Evolutionary conservation across 1,140 invertebrate species (phyloP).

Genomic region (Camponotus floridanus): DNA sequence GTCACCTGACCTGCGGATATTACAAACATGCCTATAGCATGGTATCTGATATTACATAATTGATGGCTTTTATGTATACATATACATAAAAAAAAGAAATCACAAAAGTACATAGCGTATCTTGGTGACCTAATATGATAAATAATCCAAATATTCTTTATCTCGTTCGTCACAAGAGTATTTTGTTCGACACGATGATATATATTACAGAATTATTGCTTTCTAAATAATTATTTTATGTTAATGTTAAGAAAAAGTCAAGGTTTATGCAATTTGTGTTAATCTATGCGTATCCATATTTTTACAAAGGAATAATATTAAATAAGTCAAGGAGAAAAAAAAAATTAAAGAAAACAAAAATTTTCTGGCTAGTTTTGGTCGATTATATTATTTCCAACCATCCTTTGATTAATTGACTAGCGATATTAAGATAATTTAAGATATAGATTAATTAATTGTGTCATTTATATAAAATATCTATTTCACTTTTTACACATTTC

Average conservation of each 20-base stretch:
- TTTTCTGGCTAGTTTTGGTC: no score
- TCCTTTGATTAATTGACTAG: no score
- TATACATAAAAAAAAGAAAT: not conserved
- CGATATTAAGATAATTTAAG: no score
- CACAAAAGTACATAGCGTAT: not conserved
- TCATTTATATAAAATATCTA: no score
- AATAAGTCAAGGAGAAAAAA: not conserved
- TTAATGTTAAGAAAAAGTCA: conserved; percentile 12
- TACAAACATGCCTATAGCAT: conserved; percentile 23
- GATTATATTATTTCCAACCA: no score
- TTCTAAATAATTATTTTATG: not conserved
- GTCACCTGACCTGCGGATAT: conserved; percentile 44
- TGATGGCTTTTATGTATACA: not conserved
- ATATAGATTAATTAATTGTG: no score
- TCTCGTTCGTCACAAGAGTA: not conserved
- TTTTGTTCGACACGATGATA: not conserved
- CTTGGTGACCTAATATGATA: not conserved
- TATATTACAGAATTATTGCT: not conserved
- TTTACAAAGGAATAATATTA: not conserved
- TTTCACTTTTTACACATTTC: not conserved
- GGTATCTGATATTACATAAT: conserved; percentile 48
- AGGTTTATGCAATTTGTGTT: not conserved
- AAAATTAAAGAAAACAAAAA: no score
- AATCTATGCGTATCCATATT: not conserved
- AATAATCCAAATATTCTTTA: conserved; percentile 6